Conservation (phyloP, 1,140 invertebrate genomes). For the Physella acuta region DNA sequence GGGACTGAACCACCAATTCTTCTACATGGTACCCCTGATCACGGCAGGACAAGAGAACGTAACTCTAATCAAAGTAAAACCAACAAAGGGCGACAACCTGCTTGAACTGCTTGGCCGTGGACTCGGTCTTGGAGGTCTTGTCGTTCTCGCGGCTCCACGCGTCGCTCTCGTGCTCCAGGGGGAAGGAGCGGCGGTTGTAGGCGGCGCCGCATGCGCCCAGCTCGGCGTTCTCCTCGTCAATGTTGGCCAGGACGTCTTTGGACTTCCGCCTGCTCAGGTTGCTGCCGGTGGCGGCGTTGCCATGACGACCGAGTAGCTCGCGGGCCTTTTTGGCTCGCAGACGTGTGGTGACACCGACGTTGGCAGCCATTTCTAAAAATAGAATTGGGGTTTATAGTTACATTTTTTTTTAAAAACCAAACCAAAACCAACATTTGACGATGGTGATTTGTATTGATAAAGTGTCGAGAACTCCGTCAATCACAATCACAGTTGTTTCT, state of each 20-base stretch:
- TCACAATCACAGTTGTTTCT: not conserved
- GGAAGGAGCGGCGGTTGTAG: conserved; percentile 3
- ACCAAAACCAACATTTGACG: not conserved
- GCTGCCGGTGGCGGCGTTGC: not conserved
- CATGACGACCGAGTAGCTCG: not conserved
- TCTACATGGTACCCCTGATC: too few species aligned
- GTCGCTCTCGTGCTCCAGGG: not conserved
- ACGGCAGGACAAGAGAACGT: too few species aligned
- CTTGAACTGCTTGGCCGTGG: not conserved
- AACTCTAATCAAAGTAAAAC: too few species aligned
- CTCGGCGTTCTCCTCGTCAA: not conserved
- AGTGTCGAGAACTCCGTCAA: not conserved
- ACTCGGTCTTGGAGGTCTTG: not conserved
- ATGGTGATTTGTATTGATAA: not conserved
- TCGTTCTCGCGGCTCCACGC: not conserved
- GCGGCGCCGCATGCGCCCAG: not conserved
- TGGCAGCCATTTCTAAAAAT: not conserved
- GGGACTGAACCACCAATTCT: too few species aligned
- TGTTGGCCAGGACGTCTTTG: not conserved
- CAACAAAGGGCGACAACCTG: too few species aligned
- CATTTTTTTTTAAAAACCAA: not conserved
- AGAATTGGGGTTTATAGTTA: too few species aligned
- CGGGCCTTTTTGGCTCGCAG: not conserved
- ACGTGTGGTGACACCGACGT: not conserved
- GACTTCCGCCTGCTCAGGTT: not conserved